phyloP scores from a whole-genome alignment of 2,113 vertebrate genomes.

The Microtus oregoni region DNA sequence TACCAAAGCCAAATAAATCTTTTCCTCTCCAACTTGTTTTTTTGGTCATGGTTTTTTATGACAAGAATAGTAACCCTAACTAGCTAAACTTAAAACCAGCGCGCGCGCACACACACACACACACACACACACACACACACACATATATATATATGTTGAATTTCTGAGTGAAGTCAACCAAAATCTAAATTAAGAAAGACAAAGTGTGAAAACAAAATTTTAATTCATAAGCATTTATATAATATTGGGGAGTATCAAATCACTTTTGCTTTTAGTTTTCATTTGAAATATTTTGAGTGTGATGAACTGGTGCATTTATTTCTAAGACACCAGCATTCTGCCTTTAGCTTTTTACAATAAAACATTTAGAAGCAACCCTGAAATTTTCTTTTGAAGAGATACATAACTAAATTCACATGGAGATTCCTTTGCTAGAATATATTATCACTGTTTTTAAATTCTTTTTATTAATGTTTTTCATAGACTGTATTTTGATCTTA shows the following conservation, averaged over 20 bases:
- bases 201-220: not conserved
- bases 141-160: not conserved
- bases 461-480: not conserved
- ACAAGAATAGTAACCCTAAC: not conserved
- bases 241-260: not conserved
- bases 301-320: not conserved
- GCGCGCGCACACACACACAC: too few relatives aligned
- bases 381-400: not conserved
- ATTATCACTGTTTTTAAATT: not conserved
- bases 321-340: not conserved
- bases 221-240: not conserved
- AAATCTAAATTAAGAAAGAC: conserved; percentile 27
- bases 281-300: not conserved
- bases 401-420: not conserved
- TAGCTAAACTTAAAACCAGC: not conserved
- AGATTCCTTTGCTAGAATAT: not conserved
- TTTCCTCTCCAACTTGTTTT: not conserved
- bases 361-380: not conserved
- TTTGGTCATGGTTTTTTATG: not conserved
- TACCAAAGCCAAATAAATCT: not conserved
- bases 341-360: not conserved
- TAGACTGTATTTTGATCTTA: not conserved
- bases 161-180: not conserved
- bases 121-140: too few relatives aligned
- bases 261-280: not conserved